These are phyloP conservation scores for Lota lota DNA, from an alignment of 2,113 vertebrate genomes.

Conservation along the genomic window DNA sequence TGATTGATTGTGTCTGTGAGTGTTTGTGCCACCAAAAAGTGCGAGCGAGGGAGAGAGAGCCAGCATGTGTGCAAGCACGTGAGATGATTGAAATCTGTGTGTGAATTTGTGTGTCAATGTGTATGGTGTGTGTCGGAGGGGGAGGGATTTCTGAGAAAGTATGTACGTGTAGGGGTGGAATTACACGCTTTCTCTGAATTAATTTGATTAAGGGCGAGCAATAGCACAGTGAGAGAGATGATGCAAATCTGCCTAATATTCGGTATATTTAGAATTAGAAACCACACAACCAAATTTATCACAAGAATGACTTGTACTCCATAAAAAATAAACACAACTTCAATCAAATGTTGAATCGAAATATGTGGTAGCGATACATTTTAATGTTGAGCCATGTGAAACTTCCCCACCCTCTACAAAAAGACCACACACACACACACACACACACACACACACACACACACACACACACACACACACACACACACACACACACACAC, in stretches of 20 bases:
- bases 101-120: slow-evolving; percentile 10
- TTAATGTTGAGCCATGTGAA: too few relatives aligned
- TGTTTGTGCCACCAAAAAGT: slow-evolving; percentile 53
- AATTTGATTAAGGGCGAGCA: slow-evolving; percentile 63
- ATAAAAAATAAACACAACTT: too few relatives aligned
- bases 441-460: slow-evolving; percentile 2
- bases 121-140: not conserved
- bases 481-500: slow-evolving; percentile 4
- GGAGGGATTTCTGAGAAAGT: too few relatives aligned
- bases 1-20: slow-evolving; percentile 62
- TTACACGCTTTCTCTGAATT: slow-evolving; percentile 55
- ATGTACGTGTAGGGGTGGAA: slow-evolving; percentile 5
- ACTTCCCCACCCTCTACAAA: too few relatives aligned
- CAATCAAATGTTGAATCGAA: too few relatives aligned
- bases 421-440: not conserved
- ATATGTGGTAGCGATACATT: too few relatives aligned
- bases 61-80: slow-evolving; percentile 27
- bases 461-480: not conserved
- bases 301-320: too few relatives aligned
- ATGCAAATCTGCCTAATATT: slow-evolving; percentile 23
- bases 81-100: slow-evolving; percentile 38
- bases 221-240: slow-evolving; percentile 54
- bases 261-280: too few relatives aligned
- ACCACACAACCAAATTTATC: too few relatives aligned
- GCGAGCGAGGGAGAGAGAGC: slow-evolving; percentile 26